Conservation (phyloP, 2,113 vertebrate genomes). For the Gobiocypris rarus region DNA sequence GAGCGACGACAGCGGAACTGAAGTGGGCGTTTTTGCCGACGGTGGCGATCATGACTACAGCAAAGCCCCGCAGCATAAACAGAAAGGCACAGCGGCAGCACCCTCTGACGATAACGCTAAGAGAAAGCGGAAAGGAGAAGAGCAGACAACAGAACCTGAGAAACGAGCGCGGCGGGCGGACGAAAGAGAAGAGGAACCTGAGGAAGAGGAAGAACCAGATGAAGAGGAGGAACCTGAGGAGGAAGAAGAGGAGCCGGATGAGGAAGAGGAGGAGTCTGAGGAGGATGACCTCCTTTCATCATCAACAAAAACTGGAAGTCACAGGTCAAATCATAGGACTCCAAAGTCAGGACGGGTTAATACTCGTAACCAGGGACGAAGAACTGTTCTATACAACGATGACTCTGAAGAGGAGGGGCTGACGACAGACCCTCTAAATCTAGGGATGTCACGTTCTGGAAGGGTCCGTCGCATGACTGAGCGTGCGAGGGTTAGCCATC, state of each 20-base stretch:
- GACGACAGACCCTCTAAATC: constrained; percentile 91
- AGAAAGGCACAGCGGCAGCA: constrained; percentile 74
- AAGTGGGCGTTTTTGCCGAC: constrained; percentile 87
- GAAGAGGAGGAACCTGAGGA: constrained; percentile 66
- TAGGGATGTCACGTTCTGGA: constrained; percentile 95
- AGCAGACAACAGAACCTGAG: constrained; percentile 66
- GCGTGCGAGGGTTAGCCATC: constrained; percentile 97
- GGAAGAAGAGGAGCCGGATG: constrained; percentile 45
- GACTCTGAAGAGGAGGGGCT: constrained; percentile 93
- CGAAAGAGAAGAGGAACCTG: constrained; percentile 68
- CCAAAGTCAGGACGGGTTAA: constrained; percentile 84
- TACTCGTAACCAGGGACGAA: constrained; percentile 94
- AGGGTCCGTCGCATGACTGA: constrained; percentile 98
- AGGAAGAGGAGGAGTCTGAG: constrained; percentile 69
- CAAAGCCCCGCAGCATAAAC: constrained; percentile 84
- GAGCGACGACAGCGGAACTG: constrained; percentile 81
- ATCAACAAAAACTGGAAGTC: constrained; percentile 60
- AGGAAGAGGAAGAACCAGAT: constrained; percentile 72
- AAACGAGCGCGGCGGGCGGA: constrained; percentile 71
- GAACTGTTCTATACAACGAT: constrained; percentile 92
- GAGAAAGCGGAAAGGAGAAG: constrained; percentile 72
- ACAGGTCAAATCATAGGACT: constrained; percentile 62
- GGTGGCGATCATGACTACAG: constrained; percentile 98
- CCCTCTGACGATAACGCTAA: constrained; percentile 67
- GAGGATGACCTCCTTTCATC: constrained; percentile 11